Base-by-base conservation (phyloP, 2,113 vertebrate genomes). In the Bagarius yarrelli region DNA sequence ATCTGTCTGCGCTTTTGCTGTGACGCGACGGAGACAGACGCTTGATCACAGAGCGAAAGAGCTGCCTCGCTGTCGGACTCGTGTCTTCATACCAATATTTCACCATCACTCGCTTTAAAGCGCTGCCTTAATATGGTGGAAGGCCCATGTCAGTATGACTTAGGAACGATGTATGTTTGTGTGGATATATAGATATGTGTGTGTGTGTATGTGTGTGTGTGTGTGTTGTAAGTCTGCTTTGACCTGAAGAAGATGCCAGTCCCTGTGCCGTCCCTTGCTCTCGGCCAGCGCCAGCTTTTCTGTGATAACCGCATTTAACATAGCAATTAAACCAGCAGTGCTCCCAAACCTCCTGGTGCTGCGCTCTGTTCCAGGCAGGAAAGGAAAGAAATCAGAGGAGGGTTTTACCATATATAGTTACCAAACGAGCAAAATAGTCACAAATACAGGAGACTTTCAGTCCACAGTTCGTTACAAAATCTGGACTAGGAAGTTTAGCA, bases 11-110 rank as follows among this genome's bases (percentile, higher is more conserved):
- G 70, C 53, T 57, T 61, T 76, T 57, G 23, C 52, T 47, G 27
- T 55, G 47, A 34, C 21, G 32, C 53, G 52, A 47, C 18, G 5
- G 80, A 81, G 72, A 76, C 72, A 67, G 78, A 67, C 66, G 55
- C 75, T 83, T 57, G 74, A 71, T 57, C 25, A 76, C 80, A 50
- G 73, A 67, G 18, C 55, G 27, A 66, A 85, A 56, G 77, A 83
- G 77, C 57, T n/a, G 47, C 59, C 47, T 36, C 23, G 61, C 57
- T 76, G 80, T 69, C 84, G 79, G 80, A 63, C 63, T 56, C 2
- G 11, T 60, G 59, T 81, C 78, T 83, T 85, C 83, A 83, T 83
- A 72, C 30, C 69, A 63, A 80, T 81, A 55, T 81, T 81, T 83
- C 66, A 78, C 30, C 69, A 78, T 81, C 78, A 81, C 52, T 81